phyloP scores from a whole-genome alignment of 2,888 invertebrate genomes.

The Cactoblastis cactorum region DNA sequence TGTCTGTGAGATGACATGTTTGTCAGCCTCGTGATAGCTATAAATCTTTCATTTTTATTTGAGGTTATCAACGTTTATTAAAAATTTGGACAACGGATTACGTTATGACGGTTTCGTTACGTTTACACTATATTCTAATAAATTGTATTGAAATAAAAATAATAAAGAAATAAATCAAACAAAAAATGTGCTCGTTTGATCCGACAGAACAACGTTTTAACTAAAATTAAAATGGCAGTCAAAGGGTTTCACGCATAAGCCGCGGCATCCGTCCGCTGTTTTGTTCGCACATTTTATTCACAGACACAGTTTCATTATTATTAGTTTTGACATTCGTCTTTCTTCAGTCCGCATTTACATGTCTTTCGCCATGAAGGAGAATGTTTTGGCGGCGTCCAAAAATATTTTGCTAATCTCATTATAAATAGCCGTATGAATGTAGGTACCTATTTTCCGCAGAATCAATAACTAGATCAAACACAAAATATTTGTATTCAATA shows the following conservation, averaged over 20 bases:
- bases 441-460: too few relatives aligned
- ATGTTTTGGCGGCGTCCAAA: neutral
- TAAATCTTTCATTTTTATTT: neutral
- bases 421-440: too few relatives aligned
- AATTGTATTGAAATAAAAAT: too few relatives aligned
- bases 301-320: neutral
- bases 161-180: neutral
- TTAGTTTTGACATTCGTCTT: constrained; percentile 5
- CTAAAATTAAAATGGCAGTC: constrained; percentile 18
- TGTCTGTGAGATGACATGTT: neutral
- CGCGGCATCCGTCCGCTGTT: constrained; percentile 26
- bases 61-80: too few relatives aligned
- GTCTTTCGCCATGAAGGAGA: neutral
- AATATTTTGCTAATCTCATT: neutral
- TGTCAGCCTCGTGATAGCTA: neutral
- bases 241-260: constrained; percentile 31
- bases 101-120: too few relatives aligned
- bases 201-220: constrained; percentile 1
- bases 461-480: too few relatives aligned
- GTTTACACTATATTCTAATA: too few relatives aligned
- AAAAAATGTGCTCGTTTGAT: neutral
- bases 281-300: constrained; percentile 14
- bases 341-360: neutral
- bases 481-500: too few relatives aligned
- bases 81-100: neutral